Base-by-base conservation (phyloP, 2,888 invertebrate genomes). In the Halictus quadricinctus region DNA sequence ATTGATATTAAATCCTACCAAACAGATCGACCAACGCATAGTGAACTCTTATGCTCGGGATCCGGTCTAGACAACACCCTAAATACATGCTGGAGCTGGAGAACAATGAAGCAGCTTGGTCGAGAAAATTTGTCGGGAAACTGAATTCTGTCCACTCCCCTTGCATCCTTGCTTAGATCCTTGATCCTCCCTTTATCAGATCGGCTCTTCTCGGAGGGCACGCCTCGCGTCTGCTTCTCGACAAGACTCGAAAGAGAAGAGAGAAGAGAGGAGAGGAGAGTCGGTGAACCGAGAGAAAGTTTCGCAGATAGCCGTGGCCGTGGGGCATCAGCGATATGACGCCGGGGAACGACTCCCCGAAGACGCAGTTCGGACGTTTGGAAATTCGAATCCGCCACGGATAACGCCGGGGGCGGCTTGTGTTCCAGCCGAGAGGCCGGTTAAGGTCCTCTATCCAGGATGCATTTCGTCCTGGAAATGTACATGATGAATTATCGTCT, bases 341-440 rank as follows among this genome's bases (percentile, higher is more conserved):
- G 80, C 36, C 66, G 29, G 72, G 50, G 46, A 82, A 86, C 69
- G 80, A 73, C 76, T 83, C 82, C 85, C 85, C 60, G 74, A 85
- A 83, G 82, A 83, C 84, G 81, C 18, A 70, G 74, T 12, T 73
- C 73, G 69, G 72, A 73, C 79, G 64, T 58, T 81, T 72, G 76
- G 79, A 76, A 72, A 82, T 82, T 80, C 79, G 78, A 85, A 83
- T 85, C 76, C 58, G 48, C 79, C 29, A 58, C 48, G 81, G 66
- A 75, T 75, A 76, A 41, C 58, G 76, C 70, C 64, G 48, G 21
- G 18, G 41, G 29, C 46, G 69, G 21, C 69, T 7, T 18, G 66
- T 36, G 66, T 66, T 66, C 36, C 29, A 60, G 60, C 60, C 60
- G 60, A 60, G 60, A 60, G 60, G 60, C 60, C 25, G 60, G 60